Evolutionary conservation across 1,140 invertebrate species (phyloP), one percentile per base, ranked within the genome.

Genomic region (Trichoplusia ni): DNA sequence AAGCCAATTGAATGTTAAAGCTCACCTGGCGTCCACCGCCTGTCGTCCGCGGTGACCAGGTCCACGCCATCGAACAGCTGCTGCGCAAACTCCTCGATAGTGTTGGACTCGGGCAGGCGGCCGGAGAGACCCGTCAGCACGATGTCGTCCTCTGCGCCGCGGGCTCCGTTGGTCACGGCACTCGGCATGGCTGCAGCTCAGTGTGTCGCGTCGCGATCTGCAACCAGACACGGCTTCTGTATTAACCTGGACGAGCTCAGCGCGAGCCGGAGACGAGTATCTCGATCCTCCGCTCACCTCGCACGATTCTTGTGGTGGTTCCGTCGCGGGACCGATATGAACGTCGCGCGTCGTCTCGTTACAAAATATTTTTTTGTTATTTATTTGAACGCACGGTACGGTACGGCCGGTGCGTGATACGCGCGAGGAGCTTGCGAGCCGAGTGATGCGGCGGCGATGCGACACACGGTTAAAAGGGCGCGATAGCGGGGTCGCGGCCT

Each of bases 61-160:
- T 99, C 97, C 4, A 96, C 92, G 9, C 95, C 95, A 31, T 95
- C 94, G 79, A 97, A 95, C 8, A 99, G 92, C 40, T 83, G 73
- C 62, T 75, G 70, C 6, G 94, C 95, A 83, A 99, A 98, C 87
- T 99, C 97, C 71, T 97, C 95, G 64, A 99, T 95, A 77, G 93
- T 95, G 47, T 94, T 92, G 33, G 95, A 97, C 83, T 98, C 96
- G 0, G 98, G 98, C 62, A 98, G 92, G 70, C 97, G 94, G 54
- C 97, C 97, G 29, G 97, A 98, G 74, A 99, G 93, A 29, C 98
- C 98, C 49, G 94, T 94, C 65, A 99, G 95, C 40, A 97, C 97
- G 64, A 99, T 93, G 40, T 97, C 96, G 53, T 97, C 95, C 16
- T 58, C 72, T 13, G 51, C 63, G 5, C 64, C 60, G 4, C 61